phyloP scores from a whole-genome alignment of 2,113 vertebrate species.

The Solea solea region DNA sequence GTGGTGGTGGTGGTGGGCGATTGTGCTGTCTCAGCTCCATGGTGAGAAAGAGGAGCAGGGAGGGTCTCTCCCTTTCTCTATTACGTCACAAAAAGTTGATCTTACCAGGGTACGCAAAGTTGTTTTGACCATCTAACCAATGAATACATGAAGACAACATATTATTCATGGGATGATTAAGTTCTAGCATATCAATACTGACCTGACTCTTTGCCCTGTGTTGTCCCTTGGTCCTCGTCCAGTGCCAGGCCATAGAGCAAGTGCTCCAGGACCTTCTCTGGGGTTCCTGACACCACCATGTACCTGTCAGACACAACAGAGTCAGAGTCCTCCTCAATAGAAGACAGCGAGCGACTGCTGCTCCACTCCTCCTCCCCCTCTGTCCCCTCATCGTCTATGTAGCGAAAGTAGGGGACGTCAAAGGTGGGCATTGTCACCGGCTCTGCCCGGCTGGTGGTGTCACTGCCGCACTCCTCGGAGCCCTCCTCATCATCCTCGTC shows the following conservation, averaged over 20 bases:
- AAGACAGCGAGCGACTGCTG: constrained; percentile 94
- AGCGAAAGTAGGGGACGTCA: constrained; percentile 98
- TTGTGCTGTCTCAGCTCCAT: constrained; percentile 35
- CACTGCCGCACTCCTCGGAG: constrained; percentile 58
- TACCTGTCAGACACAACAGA: constrained; percentile 95
- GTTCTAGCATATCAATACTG: constrained; percentile 53
- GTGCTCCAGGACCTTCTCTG: constrained; percentile 96
- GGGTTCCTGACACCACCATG: constrained; percentile 91
- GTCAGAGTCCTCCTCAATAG: constrained; percentile 90
- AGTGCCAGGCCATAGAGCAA: constrained; percentile 90
- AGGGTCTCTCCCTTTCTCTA: not conserved
- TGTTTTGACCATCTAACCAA: not conserved
- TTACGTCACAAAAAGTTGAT: constrained; percentile 8
- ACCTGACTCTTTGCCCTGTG: constrained; percentile 90
- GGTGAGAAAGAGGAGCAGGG: not conserved
- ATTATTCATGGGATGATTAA: constrained; percentile 2
- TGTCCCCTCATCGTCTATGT: constrained; percentile 93
- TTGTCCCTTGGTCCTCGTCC: constrained; percentile 80
- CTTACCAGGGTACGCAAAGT: constrained; percentile 16
- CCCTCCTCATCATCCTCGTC: constrained; percentile 81
- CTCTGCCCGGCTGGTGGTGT: constrained; percentile 74
- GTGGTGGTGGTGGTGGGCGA: not conserved
- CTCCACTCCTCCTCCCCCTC: constrained; percentile 85
- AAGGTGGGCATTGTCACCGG: constrained; percentile 89
- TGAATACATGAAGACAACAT: not conserved